Evolutionary conservation across 2,888 invertebrate genomes (phyloP).

Genomic region (Dugesia japonica): DNA sequence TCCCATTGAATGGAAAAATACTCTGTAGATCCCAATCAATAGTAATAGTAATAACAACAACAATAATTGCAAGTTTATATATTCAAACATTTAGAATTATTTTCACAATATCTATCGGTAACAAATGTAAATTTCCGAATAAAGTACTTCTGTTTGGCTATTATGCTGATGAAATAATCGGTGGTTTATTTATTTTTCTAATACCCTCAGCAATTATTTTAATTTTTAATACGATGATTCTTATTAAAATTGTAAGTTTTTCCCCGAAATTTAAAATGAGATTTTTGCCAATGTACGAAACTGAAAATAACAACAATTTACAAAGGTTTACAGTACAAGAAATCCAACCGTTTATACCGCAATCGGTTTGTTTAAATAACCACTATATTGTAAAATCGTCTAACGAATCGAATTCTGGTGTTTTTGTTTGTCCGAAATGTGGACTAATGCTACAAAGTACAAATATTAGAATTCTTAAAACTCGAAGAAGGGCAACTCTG

Average conservation of each 20-base stretch:
- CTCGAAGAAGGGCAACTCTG: not conserved
- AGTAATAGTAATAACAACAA: not conserved
- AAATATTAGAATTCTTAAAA: not conserved
- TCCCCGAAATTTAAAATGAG: not conserved
- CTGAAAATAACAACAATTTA: not conserved
- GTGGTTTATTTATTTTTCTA: not conserved
- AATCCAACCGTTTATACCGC: not conserved
- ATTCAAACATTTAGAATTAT: not conserved
- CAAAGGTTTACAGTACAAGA: not conserved
- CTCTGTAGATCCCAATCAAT: not conserved
- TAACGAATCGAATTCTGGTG: not conserved
- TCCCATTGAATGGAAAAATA: not conserved
- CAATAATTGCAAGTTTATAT: not conserved
- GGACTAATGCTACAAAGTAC: not conserved
- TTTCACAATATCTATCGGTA: not conserved
- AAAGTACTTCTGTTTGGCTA: not conserved
- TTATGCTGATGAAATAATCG: constrained; percentile 10
- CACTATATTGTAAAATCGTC: not conserved
- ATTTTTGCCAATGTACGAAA: not conserved
- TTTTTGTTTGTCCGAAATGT: not conserved
- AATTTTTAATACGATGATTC: not conserved
- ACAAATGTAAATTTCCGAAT: not conserved
- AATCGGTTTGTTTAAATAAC: not conserved
- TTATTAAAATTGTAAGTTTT: not conserved
- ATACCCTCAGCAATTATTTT: not conserved